phyloP scores from a whole-genome alignment of 2,797 vertebrate genomes.

The Natrix natrix region DNA sequence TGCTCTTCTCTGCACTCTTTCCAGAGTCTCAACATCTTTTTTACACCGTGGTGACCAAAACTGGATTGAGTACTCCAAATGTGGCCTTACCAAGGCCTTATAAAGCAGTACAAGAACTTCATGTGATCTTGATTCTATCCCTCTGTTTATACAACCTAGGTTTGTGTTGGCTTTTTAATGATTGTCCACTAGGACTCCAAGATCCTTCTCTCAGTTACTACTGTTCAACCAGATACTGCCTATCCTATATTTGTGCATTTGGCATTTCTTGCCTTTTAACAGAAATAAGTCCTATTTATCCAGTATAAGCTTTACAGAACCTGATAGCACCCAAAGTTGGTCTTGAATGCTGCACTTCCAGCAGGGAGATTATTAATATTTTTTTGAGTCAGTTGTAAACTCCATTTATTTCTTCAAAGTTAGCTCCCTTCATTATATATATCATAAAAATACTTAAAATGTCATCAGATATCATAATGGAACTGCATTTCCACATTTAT shows the following conservation, averaged over 20 bases:
- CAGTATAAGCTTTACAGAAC: not conserved
- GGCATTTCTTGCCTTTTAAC: not conserved
- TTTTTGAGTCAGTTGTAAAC: not conserved
- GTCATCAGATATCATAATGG: not conserved
- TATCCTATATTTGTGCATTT: not conserved
- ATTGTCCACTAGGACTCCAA: not conserved
- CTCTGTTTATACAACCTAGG: not conserved
- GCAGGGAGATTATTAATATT: not conserved
- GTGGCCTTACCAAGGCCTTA: not conserved
- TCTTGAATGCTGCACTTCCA: not conserved
- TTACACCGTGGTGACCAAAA: not conserved
- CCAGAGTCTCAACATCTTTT: too few relatives aligned
- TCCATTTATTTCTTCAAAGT: not conserved
- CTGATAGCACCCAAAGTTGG: not conserved
- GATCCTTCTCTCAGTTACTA: not conserved
- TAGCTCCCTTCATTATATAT: constrained; percentile 5
- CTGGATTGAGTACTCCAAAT: too few relatives aligned
- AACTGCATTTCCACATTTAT: not conserved
- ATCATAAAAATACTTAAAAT: not conserved
- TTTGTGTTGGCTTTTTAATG: not conserved
- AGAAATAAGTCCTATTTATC: not conserved
- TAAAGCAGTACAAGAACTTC: not conserved
- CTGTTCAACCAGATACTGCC: not conserved
- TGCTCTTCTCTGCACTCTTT: too few relatives aligned
- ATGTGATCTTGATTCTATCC: not conserved